phyloP scores from a whole-genome alignment of 1,140 invertebrate genomes.

The Bombus superbus region DNA sequence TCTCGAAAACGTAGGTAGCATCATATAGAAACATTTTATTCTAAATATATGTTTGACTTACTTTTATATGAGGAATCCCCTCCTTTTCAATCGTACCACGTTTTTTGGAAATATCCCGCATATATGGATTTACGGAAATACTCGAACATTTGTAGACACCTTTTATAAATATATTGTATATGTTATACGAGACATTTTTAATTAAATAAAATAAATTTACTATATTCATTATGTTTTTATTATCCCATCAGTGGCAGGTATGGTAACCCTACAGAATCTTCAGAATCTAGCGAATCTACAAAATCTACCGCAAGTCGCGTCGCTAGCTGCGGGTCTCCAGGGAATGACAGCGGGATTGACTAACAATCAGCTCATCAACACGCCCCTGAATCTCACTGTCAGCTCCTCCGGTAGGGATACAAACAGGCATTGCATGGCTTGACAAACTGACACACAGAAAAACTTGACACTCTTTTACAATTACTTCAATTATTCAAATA shows the following conservation, averaged over 20 bases:
- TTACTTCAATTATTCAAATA: not conserved
- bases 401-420: slow-evolving; percentile 85
- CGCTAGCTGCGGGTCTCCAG: slow-evolving; percentile 88
- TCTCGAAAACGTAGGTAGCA: too few species aligned
- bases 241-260: slow-evolving; percentile 86
- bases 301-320: slow-evolving; percentile 87
- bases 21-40: too few species aligned
- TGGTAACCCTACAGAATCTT: slow-evolving; percentile 89
- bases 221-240: not conserved
- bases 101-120: too few species aligned
- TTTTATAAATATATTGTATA: too few species aligned
- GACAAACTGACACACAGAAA: not conserved
- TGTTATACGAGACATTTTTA: too few species aligned
- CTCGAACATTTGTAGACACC: too few species aligned
- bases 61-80: too few species aligned
- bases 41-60: too few species aligned
- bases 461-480: not conserved
- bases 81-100: too few species aligned
- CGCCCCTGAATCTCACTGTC: slow-evolving; percentile 91
- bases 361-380: slow-evolving; percentile 88
- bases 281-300: slow-evolving; percentile 89
- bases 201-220: not conserved
- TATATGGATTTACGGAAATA: too few species aligned
- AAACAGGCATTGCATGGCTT: not conserved
- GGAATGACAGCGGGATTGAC: slow-evolving; percentile 86